Evolutionary conservation across 2,113 vertebrate species (phyloP).

Genomic region (Azemiops feae): DNA sequence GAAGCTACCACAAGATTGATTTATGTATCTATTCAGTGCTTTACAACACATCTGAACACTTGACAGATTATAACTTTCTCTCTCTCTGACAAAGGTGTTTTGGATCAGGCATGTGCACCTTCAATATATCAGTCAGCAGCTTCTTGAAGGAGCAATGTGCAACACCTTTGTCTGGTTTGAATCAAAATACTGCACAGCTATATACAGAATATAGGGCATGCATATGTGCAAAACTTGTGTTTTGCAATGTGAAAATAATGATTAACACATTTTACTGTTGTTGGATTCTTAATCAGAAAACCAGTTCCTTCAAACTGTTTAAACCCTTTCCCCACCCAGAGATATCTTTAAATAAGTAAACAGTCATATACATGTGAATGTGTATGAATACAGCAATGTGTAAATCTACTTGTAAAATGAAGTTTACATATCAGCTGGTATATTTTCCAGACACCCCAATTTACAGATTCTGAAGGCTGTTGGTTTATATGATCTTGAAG

Average conservation of each 20-base stretch:
- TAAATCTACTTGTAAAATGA: background rate
- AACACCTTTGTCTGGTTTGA: background rate
- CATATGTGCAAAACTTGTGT: background rate
- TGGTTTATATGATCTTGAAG: constrained; percentile 39
- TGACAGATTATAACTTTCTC: background rate
- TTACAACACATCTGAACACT: background rate
- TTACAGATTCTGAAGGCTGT: constrained; percentile 8
- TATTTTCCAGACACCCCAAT: constrained; percentile 26
- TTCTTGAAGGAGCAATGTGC: background rate
- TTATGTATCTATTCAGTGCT: background rate
- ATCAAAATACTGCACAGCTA: background rate
- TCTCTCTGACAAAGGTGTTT: background rate
- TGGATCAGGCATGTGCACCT: background rate
- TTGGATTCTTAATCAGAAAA: background rate
- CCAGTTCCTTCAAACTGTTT: background rate
- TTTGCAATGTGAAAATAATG: background rate
- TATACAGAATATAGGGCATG: background rate
- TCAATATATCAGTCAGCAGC: background rate
- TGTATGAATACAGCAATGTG: background rate
- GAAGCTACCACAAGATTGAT: background rate
- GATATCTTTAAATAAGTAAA: background rate
- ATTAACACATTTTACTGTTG: background rate
- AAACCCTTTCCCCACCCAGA: background rate
- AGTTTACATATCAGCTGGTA: background rate
- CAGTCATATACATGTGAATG: background rate